phyloP scores from a whole-genome alignment of 2,888 invertebrate genomes.

The Meteorus colon region DNA sequence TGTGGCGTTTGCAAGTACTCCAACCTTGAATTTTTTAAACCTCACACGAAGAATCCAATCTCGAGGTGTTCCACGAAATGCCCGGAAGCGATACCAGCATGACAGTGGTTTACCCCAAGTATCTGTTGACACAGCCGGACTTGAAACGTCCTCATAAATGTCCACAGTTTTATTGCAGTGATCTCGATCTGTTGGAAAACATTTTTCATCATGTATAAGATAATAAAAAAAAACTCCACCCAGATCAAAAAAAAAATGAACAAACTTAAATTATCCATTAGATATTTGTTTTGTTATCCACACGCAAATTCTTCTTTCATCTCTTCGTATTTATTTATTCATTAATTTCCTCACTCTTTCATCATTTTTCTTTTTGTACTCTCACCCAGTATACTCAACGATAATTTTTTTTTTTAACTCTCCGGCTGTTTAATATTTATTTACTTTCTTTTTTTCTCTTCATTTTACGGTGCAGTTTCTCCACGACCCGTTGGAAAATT shows the following conservation, averaged over 20 bases:
- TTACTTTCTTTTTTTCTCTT: neutral
- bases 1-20: conserved; percentile 88
- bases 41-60: conserved; percentile 93
- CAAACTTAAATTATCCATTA: neutral
- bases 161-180: conserved; percentile 96
- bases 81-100: conserved; percentile 92
- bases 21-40: conserved; percentile 95
- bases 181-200: conserved; percentile 79
- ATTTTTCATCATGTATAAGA: conserved; percentile 20
- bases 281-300: neutral
- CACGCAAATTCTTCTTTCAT: neutral
- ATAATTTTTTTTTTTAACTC: neutral
- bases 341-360: neutral
- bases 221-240: conserved; percentile 31
- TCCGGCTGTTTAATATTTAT: neutral
- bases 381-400: neutral
- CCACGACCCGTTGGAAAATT: conserved; percentile 12
- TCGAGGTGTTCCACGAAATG: conserved; percentile 89
- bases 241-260: conserved; percentile 15
- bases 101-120: conserved; percentile 90
- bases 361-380: neutral
- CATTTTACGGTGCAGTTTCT: conserved; percentile 7
- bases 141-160: conserved; percentile 93
- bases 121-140: conserved; percentile 87
- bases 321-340: neutral